Evolutionary conservation across 2,888 invertebrate species (phyloP).

Genomic region (Nudaria mundana): DNA sequence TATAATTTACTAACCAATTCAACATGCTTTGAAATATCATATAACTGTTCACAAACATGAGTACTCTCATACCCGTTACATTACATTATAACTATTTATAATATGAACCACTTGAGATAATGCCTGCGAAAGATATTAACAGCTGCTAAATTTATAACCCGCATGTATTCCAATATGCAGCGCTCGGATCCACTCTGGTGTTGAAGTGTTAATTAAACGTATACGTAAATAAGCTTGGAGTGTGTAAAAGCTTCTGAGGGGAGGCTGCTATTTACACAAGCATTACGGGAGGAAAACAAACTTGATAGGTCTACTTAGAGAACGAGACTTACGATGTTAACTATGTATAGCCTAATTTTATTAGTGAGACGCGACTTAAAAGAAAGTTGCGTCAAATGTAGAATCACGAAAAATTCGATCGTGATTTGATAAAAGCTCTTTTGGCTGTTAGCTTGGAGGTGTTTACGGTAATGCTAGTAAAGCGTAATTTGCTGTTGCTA

Average conservation of each 20-base stretch:
- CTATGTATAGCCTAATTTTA: slow-evolving; percentile 25
- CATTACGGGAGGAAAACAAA: slow-evolving; percentile 68
- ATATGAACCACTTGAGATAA: slow-evolving; percentile 40
- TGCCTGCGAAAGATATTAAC: slow-evolving; percentile 38
- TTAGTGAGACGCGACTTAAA: slow-evolving; percentile 7
- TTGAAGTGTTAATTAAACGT: slow-evolving; percentile 62
- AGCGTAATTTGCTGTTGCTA: no score
- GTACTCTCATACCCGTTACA: slow-evolving; percentile 19
- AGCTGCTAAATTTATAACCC: slow-evolving; percentile 32
- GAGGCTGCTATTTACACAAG: slow-evolving; percentile 59
- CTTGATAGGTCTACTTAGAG: slow-evolving; percentile 54
- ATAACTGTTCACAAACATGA: slow-evolving; percentile 42
- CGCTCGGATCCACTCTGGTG: slow-evolving; percentile 40
- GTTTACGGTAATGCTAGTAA: no score
- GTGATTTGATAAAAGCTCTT: no score
- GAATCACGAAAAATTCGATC: slow-evolving; percentile 36
- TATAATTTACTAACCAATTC: no score
- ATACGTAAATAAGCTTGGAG: slow-evolving; percentile 52
- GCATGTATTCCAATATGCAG: slow-evolving; percentile 30
- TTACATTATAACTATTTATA: slow-evolving; percentile 42
- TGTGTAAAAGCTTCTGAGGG: slow-evolving; percentile 42
- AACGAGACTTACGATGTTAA: slow-evolving; percentile 22
- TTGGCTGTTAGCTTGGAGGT: no score
- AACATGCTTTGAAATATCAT: no score
- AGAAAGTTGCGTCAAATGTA: slow-evolving; percentile 35